Conservation (phyloP, 1,140 invertebrate genomes). For the Nasonia vitripennis region DNA sequence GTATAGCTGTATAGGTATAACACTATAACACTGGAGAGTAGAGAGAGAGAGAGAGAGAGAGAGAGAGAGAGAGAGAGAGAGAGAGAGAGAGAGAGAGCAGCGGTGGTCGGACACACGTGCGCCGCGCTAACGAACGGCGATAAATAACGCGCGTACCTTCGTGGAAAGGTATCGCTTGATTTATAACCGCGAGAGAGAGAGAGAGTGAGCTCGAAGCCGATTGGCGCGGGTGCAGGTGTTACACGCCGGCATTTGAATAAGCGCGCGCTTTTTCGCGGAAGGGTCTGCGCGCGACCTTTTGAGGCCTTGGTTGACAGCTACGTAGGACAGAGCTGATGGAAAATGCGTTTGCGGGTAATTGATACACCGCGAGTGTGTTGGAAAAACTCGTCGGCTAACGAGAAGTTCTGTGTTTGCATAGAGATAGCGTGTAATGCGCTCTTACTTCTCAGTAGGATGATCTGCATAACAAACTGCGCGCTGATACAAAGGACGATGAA, state of each 20-base stretch:
- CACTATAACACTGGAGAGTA: neutral
- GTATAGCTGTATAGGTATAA: neutral
- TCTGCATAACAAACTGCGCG: neutral
- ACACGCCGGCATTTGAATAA: slow-evolving; percentile 16
- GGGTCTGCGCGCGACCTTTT: neutral
- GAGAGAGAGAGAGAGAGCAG: slow-evolving; percentile 8
- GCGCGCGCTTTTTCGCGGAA: slow-evolving; percentile 22
- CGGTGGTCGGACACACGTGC: slow-evolving; percentile 12
- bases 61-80: neutral
- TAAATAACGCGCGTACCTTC: slow-evolving; percentile 63
- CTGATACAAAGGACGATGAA: neutral
- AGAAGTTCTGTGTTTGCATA: neutral
- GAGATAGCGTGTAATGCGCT: neutral
- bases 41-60: too few species aligned
- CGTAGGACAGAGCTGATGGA: too few species aligned
- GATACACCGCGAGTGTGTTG: neutral
- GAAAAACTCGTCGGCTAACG: neutral
- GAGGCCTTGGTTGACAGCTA: neutral
- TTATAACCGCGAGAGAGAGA: slow-evolving; percentile 59
- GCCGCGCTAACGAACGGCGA: slow-evolving; percentile 65
- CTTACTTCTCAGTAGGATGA: neutral
- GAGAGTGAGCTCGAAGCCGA: slow-evolving; percentile 58
- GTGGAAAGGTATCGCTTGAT: slow-evolving; percentile 64
- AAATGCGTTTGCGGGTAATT: neutral
- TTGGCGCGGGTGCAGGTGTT: slow-evolving; percentile 65